Evolutionary conservation across 2,113 vertebrate species (phyloP), one percentile per base, ranked within the genome.

Genomic region (Percina caprodes): DNA sequence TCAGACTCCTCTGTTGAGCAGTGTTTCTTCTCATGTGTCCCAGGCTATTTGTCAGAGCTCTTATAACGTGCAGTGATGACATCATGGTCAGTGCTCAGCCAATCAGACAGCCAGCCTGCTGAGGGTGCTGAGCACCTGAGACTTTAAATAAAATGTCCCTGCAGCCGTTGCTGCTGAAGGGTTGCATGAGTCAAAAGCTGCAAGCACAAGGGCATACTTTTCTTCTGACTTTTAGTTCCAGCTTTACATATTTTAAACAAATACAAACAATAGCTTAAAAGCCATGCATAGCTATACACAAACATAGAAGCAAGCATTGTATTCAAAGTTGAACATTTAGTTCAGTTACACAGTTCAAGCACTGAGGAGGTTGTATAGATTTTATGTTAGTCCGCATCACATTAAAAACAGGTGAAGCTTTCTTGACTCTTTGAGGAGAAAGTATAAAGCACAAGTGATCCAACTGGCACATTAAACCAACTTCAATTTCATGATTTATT

Each of bases 61-160:
- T 95, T 95, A 94, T 95, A 95, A 82, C 72, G 52, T 91, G 91
- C 91, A 87, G 89, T 69, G 85, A 88, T 95, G 95, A 95, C 95
- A 94, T 96, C 95, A 95, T 70, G 59, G 89, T 39, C 84, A 60
- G 80, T 45, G 77, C 75, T 90, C 85, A 94, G 91, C 95, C 95
- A 95, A 95, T 95, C 85, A 93, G 87, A 77, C 33, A 77, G 59
- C 63, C 46, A 49, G 86, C 67, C 77, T 81, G 78, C 5, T 60
- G 68, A 88, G 87, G 79, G 87, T 89, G 89, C 88, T 85, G 79
- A 82, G 90, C 92, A 91, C 82, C 74, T 2, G 23, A 84, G 86
- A 89, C 90, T 91, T 93, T 93, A 91, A 94, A 93, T 88, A 93
- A 76, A 79, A 70, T 84, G 89, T 90, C 82, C 87, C 82, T 80